phyloP scores from a whole-genome alignment of 2,888 invertebrate species.

The Drosophila hawaiiensis region DNA sequence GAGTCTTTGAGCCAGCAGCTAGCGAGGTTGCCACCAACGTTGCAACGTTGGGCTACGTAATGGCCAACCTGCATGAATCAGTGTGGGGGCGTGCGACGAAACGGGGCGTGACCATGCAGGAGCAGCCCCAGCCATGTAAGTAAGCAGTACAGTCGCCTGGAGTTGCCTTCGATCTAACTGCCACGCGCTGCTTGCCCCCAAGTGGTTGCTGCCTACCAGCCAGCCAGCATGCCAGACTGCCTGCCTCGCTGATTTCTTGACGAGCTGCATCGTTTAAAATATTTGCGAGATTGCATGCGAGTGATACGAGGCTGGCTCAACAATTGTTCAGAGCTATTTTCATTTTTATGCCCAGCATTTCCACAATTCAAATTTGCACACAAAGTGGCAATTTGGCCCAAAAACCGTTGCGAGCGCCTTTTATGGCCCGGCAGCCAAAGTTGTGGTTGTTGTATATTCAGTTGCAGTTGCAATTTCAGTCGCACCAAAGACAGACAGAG shows the following conservation, averaged over 20 bases:
- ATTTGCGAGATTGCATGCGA: constrained; percentile 72
- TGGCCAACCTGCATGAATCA: constrained; percentile 64
- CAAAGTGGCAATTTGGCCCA: constrained; percentile 81
- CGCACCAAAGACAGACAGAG: constrained; percentile 1
- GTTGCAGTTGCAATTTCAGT: constrained; percentile 22
- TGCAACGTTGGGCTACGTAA: constrained; percentile 55
- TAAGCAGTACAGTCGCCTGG: constrained; percentile 3
- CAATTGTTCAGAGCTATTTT: constrained; percentile 68
- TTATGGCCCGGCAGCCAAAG: constrained; percentile 58
- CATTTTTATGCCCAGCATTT: constrained; percentile 68
- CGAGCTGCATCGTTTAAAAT: constrained; percentile 69
- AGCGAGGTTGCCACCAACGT: constrained; percentile 78
- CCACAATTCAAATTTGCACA: constrained; percentile 82
- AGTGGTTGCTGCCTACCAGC: constrained; percentile 2
- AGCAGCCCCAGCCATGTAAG: constrained; percentile 19
- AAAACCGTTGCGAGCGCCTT: constrained; percentile 78
- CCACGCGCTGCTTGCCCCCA: constrained; percentile 45
- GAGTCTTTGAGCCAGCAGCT: constrained; percentile 31
- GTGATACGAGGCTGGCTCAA: constrained; percentile 57
- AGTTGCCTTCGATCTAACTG: constrained; percentile 24
- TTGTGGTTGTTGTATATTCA: constrained; percentile 32
- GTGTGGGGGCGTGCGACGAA: constrained; percentile 52
- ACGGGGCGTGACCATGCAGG: constrained; percentile 51
- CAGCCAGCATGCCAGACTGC: constrained; percentile 1
- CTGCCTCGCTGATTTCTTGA: constrained; percentile 54